Conservation (phyloP, 2,113 vertebrate species). For the Zingel zingel region DNA sequence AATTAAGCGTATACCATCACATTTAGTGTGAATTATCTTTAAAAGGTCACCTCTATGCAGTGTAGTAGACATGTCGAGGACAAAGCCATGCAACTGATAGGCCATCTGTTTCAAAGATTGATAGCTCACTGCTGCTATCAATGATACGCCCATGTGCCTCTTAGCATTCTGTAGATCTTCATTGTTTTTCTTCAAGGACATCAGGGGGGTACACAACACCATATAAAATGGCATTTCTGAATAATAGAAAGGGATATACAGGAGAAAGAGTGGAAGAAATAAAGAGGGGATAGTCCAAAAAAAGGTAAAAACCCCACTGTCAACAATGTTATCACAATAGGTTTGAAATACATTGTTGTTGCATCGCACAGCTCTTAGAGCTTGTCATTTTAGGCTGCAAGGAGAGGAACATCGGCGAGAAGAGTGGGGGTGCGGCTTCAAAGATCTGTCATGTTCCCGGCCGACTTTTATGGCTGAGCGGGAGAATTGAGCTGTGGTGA, state of each 20-base stretch:
- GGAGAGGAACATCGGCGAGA: conserved; percentile 25
- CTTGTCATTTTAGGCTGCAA: conserved; percentile 40
- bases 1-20: conserved; percentile 48
- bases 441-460: conserved; percentile 64
- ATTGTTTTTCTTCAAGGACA: conserved; percentile 76
- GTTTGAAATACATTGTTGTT: conserved; percentile 57
- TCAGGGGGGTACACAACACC: conserved; percentile 33
- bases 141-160: conserved; percentile 65
- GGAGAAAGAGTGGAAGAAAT: conserved; percentile 39
- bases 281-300: background rate
- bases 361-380: conserved; percentile 35
- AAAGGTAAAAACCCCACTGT: conserved; percentile 33
- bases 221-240: conserved; percentile 49
- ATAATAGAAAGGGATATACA: conserved; percentile 38
- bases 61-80: conserved; percentile 65
- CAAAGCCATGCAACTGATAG: conserved; percentile 62
- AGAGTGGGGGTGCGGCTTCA: conserved; percentile 56
- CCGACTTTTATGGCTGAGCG: conserved; percentile 54
- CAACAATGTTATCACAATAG: conserved; percentile 37
- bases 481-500: conserved; percentile 38
- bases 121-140: conserved; percentile 68
- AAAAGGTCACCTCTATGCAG: conserved; percentile 71
- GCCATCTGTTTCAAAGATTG: conserved; percentile 80
- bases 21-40: conserved; percentile 60
- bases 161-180: conserved; percentile 73